Conservation (phyloP, 2,888 invertebrate species). For the Zeuzera pyrina region DNA sequence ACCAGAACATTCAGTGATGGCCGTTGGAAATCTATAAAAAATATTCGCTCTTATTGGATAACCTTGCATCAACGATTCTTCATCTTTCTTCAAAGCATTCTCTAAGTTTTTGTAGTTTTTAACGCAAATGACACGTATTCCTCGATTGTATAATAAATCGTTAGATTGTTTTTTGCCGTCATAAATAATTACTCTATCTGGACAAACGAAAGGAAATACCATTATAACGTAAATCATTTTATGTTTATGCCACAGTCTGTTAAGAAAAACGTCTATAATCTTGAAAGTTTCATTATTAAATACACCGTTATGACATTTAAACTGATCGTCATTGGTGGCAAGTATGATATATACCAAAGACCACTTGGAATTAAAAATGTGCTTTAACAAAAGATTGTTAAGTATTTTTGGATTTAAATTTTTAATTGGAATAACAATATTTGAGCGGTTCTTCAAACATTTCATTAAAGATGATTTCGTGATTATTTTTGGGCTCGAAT, state of each 20-base stretch:
- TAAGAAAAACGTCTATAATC: conserved; percentile 25
- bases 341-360: conserved; percentile 26
- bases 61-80: conserved; percentile 18
- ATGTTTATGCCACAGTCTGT: conserved; percentile 30
- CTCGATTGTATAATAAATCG: conserved; percentile 27
- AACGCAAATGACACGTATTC: conserved; percentile 21
- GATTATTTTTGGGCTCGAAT: not conserved
- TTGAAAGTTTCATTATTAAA: conserved; percentile 16
- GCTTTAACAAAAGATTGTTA: conserved; percentile 9
- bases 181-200: conserved; percentile 23
- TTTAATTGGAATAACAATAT: conserved; percentile 20
- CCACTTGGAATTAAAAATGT: conserved; percentile 18
- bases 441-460: conserved; percentile 8
- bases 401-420: conserved; percentile 17
- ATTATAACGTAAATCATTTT: conserved; percentile 21
- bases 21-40: conserved; percentile 36
- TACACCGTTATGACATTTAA: conserved; percentile 22
- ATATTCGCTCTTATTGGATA: conserved; percentile 33
- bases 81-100: conserved; percentile 11
- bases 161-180: conserved; percentile 19
- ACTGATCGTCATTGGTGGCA: conserved; percentile 17
- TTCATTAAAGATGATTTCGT: not conserved
- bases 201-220: conserved; percentile 31
- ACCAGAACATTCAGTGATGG: conserved; percentile 25
- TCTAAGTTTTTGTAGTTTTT: conserved; percentile 12